Percentiles rank a stretch among this genome's conserved stretches.
Evolutionary conservation across 2,888 invertebrate species (phyloP).

Genomic region (Amblyjoppa fuscipennis): DNA sequence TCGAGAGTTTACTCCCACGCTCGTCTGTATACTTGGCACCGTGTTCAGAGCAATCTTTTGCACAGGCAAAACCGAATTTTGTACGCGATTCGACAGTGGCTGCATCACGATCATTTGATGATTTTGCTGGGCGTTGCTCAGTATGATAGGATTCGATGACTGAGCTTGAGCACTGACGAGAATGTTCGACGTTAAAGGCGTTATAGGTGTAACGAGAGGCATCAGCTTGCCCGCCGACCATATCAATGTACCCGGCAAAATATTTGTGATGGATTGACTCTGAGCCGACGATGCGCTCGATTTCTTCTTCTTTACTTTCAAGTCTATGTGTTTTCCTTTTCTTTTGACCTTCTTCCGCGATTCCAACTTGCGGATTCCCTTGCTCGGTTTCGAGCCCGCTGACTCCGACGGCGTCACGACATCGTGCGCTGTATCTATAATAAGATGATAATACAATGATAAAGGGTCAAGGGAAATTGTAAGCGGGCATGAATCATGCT

Average conservation of each 20-base stretch:
- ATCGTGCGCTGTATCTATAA: constrained; percentile 34
- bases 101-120: constrained; percentile 84
- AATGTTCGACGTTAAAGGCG: constrained; percentile 80
- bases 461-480: background rate
- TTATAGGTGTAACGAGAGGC: constrained; percentile 82
- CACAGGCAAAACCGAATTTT: constrained; percentile 80
- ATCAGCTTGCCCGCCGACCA: constrained; percentile 82
- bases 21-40: constrained; percentile 78
- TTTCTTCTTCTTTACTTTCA: constrained; percentile 67
- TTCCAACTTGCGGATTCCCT: constrained; percentile 70
- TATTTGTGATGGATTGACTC: constrained; percentile 73
- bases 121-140: constrained; percentile 81
- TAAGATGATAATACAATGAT: background rate
- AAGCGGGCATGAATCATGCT: background rate
- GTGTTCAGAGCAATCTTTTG: constrained; percentile 81
- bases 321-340: constrained; percentile 71
- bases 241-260: constrained; percentile 81
- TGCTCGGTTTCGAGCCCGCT: constrained; percentile 68
- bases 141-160: constrained; percentile 80
- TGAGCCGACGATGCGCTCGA: constrained; percentile 68
- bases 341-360: constrained; percentile 77
- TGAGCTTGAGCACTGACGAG: constrained; percentile 81
- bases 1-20: constrained; percentile 80
- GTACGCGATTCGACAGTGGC: constrained; percentile 79
- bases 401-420: constrained; percentile 42